phyloP scores from a whole-genome alignment of 2,888 invertebrate genomes.

The Dorcus parallelipipedus region DNA sequence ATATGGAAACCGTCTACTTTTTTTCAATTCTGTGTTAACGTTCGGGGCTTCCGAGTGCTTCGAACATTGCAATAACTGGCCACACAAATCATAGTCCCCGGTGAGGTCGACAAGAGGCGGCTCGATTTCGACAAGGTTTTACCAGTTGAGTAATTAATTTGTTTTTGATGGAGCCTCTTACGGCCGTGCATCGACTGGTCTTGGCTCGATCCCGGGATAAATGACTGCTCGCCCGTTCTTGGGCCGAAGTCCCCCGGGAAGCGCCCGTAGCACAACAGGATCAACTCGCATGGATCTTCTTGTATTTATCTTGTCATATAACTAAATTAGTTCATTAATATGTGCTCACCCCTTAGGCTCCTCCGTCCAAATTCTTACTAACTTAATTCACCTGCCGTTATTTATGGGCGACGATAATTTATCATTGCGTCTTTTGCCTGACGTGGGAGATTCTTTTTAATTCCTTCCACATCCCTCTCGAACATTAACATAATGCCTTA shows the following conservation, averaged over 20 bases:
- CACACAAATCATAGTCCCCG: conserved; percentile 44
- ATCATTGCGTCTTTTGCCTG: neutral
- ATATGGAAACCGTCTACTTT: too few species aligned
- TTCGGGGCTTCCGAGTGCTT: conserved; percentile 18
- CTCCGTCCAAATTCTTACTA: conserved; percentile 18
- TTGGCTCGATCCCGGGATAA: conserved; percentile 38
- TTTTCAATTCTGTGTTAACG: conserved; percentile 2
- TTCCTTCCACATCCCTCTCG: too few species aligned
- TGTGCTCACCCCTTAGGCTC: conserved; percentile 19
- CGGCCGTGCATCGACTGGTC: conserved; percentile 7
- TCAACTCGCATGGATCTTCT: conserved; percentile 46
- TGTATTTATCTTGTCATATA: conserved; percentile 50
- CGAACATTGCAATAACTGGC: conserved; percentile 29
- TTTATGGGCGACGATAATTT: conserved; percentile 5
- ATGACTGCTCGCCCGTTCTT: conserved; percentile 42
- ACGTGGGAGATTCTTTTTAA: neutral
- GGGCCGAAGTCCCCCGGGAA: conserved; percentile 44
- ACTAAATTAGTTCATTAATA: conserved; percentile 45
- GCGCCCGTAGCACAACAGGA: conserved; percentile 37
- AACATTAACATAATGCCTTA: too few species aligned
- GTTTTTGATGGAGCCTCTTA: conserved; percentile 46
- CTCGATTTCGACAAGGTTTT: conserved; percentile 45
- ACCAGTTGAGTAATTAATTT: conserved; percentile 46
- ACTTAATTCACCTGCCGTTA: conserved; percentile 15
- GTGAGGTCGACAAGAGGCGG: conserved; percentile 42